phyloP scores from a whole-genome alignment of 2,888 invertebrate species.

The Lasioglossum vierecki region DNA sequence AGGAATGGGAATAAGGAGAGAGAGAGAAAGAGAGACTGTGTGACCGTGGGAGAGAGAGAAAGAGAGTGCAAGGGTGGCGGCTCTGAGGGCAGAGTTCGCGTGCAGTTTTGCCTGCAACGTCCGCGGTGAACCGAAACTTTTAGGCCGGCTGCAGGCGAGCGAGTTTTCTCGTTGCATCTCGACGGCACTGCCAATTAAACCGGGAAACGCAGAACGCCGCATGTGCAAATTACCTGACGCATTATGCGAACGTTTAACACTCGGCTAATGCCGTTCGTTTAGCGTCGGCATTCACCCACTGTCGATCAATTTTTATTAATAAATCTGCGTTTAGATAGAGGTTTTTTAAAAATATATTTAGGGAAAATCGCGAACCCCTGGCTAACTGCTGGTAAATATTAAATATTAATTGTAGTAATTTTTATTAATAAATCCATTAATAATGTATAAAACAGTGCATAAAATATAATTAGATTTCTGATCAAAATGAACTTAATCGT shows the following conservation, averaged over 20 bases:
- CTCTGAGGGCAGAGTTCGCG: not conserved
- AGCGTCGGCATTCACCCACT: not conserved
- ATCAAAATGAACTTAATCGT: no score
- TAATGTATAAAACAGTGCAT: no score
- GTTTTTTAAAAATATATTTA: not conserved
- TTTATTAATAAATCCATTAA: no score
- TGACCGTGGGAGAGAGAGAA: not conserved
- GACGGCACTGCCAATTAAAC: not conserved
- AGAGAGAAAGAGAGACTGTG: not conserved
- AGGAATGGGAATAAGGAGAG: not conserved
- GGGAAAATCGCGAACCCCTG: not conserved
- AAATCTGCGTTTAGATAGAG: not conserved
- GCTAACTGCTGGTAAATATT: not conserved
- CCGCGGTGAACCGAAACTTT: conserved; percentile 10
- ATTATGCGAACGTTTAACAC: not conserved
- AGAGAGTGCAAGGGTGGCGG: not conserved
- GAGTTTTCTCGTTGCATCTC: not conserved
- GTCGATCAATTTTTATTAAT: not conserved
- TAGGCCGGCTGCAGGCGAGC: conserved; percentile 4
- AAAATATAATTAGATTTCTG: no score
- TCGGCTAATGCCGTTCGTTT: not conserved
- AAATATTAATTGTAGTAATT: not conserved
- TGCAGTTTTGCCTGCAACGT: conserved; percentile 7
- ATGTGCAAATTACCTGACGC: conserved; percentile 5
- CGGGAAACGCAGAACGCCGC: not conserved